Percentiles rank a stretch among this genome's conserved stretches.
Conservation (phyloP, 2,888 invertebrate genomes). For the Amphipyra tragopoginis region DNA sequence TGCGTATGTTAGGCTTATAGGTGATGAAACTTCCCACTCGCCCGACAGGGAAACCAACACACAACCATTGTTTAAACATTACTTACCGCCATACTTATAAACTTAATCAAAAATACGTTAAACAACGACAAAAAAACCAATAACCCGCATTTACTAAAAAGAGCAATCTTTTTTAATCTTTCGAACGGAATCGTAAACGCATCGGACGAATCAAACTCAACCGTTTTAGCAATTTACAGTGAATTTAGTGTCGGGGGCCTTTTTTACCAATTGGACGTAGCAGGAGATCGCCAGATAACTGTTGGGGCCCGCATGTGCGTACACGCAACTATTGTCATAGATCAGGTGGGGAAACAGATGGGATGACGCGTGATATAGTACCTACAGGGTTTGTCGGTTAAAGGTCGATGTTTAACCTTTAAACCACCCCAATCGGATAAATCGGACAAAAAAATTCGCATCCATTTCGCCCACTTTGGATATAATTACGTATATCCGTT, state of each 20-base stretch:
- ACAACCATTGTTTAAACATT: constrained; percentile 39
- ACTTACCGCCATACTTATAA: constrained; percentile 54
- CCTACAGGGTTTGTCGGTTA: too few relatives aligned
- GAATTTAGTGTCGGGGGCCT: constrained; percentile 80
- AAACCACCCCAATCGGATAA: too few relatives aligned
- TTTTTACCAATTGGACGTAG: constrained; percentile 87
- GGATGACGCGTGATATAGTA: neutral
- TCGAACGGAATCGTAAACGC: constrained; percentile 71
- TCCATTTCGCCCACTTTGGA: too few relatives aligned
- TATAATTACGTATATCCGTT: too few relatives aligned
- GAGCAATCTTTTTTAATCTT: constrained; percentile 80
- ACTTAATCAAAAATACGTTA: constrained; percentile 60
- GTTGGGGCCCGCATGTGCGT: constrained; percentile 85
- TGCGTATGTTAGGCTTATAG: too few relatives aligned
- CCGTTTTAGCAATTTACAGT: constrained; percentile 87
- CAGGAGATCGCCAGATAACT: constrained; percentile 80
- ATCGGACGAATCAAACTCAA: constrained; percentile 75
- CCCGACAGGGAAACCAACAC: constrained; percentile 4
- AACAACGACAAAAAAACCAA: constrained; percentile 75
- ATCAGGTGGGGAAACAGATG: constrained; percentile 47
- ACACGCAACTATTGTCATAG: constrained; percentile 80
- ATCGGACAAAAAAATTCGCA: too few relatives aligned
- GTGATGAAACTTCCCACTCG: too few relatives aligned
- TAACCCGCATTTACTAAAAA: constrained; percentile 82
- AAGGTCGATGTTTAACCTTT: too few relatives aligned